Conservation (phyloP, 2,113 vertebrate genomes). For the Hylia prasina region DNA sequence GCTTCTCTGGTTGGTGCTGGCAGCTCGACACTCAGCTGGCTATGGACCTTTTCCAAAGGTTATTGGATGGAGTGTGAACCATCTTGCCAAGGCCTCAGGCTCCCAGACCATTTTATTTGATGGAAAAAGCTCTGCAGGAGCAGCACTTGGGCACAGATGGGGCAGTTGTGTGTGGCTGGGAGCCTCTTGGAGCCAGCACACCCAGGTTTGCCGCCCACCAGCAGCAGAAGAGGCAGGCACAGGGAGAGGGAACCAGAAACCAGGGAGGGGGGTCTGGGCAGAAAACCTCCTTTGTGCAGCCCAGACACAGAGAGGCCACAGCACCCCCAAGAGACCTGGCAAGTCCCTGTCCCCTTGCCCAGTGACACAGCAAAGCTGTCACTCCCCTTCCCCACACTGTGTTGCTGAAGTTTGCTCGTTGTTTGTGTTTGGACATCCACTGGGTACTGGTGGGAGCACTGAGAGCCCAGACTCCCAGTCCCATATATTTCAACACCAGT, state of each 20-base stretch:
- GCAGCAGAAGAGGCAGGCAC: background rate
- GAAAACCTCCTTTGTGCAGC: background rate
- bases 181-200: accelerated
- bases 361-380: background rate
- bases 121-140: slow-evolving; percentile 37
- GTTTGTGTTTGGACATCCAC: background rate
- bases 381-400: background rate
- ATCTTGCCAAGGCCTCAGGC: background rate
- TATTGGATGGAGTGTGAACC: slow-evolving; percentile 13
- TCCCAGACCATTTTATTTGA: slow-evolving; percentile 39
- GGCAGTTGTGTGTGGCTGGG: accelerated
- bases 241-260: background rate
- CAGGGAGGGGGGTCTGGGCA: accelerated
- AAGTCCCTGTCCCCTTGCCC: background rate
- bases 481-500: background rate
- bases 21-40: slow-evolving; percentile 10
- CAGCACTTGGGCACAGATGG: background rate
- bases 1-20: slow-evolving; percentile 49
- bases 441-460: background rate
- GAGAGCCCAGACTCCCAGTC: background rate
- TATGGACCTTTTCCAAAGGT: slow-evolving; percentile 6
- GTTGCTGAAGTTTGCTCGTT: background rate
- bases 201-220: background rate
- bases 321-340: accelerated
- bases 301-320: accelerated